Percentiles rank a stretch among this genome's conserved stretches.
Evolutionary conservation across 2,113 vertebrate species (phyloP).

Genomic region (Furnarius figulus): DNA sequence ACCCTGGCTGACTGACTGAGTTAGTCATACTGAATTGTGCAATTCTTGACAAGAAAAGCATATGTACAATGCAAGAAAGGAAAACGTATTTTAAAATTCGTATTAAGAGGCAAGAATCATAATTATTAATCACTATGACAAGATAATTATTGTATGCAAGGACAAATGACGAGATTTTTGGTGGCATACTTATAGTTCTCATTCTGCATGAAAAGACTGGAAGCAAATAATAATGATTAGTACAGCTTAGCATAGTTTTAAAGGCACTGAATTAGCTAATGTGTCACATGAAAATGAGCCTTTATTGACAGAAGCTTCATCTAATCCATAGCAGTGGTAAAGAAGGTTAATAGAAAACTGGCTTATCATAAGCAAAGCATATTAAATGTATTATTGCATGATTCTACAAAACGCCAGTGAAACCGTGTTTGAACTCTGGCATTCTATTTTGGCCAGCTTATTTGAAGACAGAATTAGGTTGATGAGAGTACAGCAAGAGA

Average conservation of each 20-base stretch:
- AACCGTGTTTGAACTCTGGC: background rate
- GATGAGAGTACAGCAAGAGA: background rate
- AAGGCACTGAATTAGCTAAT: conserved; percentile 30
- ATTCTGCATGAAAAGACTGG: background rate
- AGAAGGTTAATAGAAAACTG: conserved; percentile 36
- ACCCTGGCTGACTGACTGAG: background rate
- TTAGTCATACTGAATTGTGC: background rate
- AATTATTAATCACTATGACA: conserved; percentile 10
- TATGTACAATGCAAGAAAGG: background rate
- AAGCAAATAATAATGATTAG: conserved; percentile 53
- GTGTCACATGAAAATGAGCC: background rate
- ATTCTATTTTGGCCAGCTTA: background rate
- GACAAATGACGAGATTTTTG: conserved; percentile 22
- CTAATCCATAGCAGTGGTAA: background rate
- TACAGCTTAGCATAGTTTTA: conserved; percentile 23
- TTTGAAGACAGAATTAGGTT: conserved; percentile 39
- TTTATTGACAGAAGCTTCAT: background rate
- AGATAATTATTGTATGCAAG: background rate
- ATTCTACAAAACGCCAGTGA: background rate
- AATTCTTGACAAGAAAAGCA: background rate
- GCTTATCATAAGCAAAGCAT: background rate
- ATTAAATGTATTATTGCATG: background rate
- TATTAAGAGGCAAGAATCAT: background rate
- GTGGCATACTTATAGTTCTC: background rate
- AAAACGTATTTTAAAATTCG: background rate